Percentiles rank a stretch among this genome's conserved stretches.
phyloP scores from a whole-genome alignment of 2,797 vertebrate species.

The Typhlichthys eigenmanni region DNA sequence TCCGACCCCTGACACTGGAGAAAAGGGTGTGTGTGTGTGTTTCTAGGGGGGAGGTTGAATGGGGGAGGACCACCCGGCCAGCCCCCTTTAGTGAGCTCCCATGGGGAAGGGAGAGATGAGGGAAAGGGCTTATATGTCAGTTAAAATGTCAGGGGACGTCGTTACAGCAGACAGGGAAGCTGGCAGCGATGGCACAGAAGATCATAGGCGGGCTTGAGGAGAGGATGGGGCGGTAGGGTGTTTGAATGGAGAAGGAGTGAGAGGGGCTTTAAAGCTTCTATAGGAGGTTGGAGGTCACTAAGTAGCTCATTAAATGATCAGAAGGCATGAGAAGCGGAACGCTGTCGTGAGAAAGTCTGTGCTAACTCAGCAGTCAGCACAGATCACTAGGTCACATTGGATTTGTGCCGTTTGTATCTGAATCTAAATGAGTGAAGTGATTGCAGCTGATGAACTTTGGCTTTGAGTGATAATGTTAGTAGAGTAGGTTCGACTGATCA shows the following conservation, averaged over 20 bases:
- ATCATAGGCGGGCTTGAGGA: conserved; percentile 51
- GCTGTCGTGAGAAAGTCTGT: conserved; percentile 31
- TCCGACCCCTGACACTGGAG: conserved; percentile 69
- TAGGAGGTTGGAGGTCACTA: conserved; percentile 44
- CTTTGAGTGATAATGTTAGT: conserved; percentile 27
- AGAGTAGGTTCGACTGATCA: conserved; percentile 37
- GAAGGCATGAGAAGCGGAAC: conserved; percentile 42
- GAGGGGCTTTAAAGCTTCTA: conserved; percentile 36
- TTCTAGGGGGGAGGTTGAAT: not conserved
- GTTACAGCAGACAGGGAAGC: conserved; percentile 35
- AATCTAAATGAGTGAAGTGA: not conserved
- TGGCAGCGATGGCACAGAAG: conserved; percentile 35
- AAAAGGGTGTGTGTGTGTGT: conserved; percentile 12
- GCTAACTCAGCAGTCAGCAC: not conserved
- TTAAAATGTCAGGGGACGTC: conserved; percentile 36
- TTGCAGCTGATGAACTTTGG: not conserved
- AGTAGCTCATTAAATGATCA: conserved; percentile 37
- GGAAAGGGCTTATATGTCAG: conserved; percentile 33
- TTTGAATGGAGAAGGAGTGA: conserved; percentile 31
- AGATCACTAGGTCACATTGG: not conserved
- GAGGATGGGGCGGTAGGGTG: not conserved
- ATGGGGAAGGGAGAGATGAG: conserved; percentile 43
- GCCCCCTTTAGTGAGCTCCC: conserved; percentile 53
- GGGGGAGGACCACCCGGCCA: conserved; percentile 68
- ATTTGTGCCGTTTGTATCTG: conserved; percentile 12